Evolutionary conservation across 2,888 invertebrate species (phyloP).

Genomic region (Drosophila kambysellisi): DNA sequence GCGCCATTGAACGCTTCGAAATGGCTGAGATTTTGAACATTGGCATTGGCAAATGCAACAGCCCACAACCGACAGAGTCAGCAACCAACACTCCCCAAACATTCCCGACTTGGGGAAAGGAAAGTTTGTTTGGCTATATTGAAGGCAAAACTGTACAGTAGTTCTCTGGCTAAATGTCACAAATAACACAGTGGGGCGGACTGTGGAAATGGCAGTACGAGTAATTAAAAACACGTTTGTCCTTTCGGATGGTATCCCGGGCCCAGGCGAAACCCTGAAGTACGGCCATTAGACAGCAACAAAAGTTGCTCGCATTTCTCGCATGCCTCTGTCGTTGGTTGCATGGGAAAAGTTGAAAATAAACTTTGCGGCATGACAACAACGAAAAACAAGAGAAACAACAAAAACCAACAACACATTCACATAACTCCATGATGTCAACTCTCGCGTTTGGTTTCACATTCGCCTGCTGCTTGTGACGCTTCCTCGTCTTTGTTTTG

Average conservation of each 20-base stretch:
- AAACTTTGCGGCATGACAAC: constrained; percentile 77
- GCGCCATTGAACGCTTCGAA: constrained; percentile 81
- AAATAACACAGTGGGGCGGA: constrained; percentile 40
- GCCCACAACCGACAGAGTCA: constrained; percentile 5
- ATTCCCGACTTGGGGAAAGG: constrained; percentile 16
- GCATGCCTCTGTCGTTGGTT: constrained; percentile 52
- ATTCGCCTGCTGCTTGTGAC: constrained; percentile 45
- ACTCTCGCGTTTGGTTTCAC: constrained; percentile 74
- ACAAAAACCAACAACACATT: constrained; percentile 34
- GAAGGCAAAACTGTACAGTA: constrained; percentile 40
- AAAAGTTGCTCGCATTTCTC: constrained; percentile 69
- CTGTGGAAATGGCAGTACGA: constrained; percentile 55
- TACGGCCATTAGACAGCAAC: constrained; percentile 55
- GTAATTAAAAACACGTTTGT: constrained; percentile 83
- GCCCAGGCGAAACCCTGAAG: constrained; percentile 21
- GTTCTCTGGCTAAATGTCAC: constrained; percentile 41
- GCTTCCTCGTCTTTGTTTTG: constrained; percentile 38
- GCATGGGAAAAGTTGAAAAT: constrained; percentile 79
- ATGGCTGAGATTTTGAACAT: constrained; percentile 69
- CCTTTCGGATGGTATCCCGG: constrained; percentile 50
- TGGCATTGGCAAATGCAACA: constrained; percentile 58
- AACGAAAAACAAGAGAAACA: constrained; percentile 27
- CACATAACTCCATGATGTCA: constrained; percentile 78
- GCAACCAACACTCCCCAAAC: constrained; percentile 7
- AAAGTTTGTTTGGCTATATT: constrained; percentile 38